Evolutionary conservation across 1,140 invertebrate genomes (phyloP), one percentile per base, ranked within the genome.

Genomic region (Oedothorax gibbosus): DNA sequence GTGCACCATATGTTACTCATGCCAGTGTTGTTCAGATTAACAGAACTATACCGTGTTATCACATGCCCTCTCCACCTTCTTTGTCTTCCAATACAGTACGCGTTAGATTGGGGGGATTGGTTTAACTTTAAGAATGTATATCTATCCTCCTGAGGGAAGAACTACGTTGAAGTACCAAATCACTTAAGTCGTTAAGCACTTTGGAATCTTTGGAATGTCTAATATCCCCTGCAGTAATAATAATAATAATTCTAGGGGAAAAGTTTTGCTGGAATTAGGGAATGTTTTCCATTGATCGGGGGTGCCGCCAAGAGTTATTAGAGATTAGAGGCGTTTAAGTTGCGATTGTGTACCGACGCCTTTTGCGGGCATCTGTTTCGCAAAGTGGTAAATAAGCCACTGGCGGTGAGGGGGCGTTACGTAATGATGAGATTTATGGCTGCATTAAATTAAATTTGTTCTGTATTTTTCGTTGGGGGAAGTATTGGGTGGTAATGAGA

Each of bases 141-240:
- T 56, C 18, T 71, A 18, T 77, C 60, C 75, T 35, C 57, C 35
- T 64, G 75, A 62, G 75, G 11, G 10, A 18, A 51, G 10, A n/a
- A 15, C 14, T 56, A 54, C 11, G 14, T 18, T 77, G 35, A n/a
- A 53, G 75, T 62, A 51, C 75, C 60, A 77, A 77, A 77, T 77
- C 57, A 77, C 75, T 77, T 77, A 77, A 77, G 75, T 77, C 75
- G 75, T 77, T 77, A 77, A 77, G 57, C 35, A 64, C 73, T 77
- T 62, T 56, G 69, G 49, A 77, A 21, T 50, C 75, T 77, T 76
- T 76, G 14, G 11, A 9, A 50, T 20, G 50, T n/a, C 35, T 64
- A 66, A 73, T 73, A 54, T 51, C 50, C n/a, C 35, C 9, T 51
- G 57, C 75, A 62, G 72, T 75, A 50, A 77, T 77, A 64, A 77